These are phyloP conservation scores for Cherax quadricarinatus DNA, from an alignment of 1,140 invertebrate species.

Conservation along the genomic window DNA sequence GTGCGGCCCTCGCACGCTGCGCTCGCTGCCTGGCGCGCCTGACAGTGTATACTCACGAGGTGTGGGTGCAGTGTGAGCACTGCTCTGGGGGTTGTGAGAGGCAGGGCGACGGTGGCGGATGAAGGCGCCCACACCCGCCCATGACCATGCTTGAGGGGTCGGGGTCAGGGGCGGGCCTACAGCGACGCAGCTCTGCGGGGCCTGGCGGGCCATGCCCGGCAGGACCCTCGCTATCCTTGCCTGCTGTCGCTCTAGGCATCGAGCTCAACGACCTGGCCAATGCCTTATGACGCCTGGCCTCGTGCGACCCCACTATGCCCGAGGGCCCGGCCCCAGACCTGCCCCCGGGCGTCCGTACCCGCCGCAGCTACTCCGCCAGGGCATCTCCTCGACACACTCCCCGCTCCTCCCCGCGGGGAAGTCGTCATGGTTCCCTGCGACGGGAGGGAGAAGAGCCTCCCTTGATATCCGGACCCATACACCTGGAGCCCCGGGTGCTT, in stretches of 20 bases:
- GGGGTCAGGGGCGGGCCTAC: constrained; percentile 65
- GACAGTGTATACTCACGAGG: neutral
- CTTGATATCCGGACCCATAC: neutral
- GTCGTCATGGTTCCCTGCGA: constrained; percentile 58
- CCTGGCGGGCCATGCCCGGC: constrained; percentile 49
- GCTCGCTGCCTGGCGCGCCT: constrained; percentile 6
- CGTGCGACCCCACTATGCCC: constrained; percentile 66
- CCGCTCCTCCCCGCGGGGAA: constrained; percentile 47
- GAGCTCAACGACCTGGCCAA: constrained; percentile 71
- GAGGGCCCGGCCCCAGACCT: constrained; percentile 58
- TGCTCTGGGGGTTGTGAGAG: neutral
- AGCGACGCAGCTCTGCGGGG: constrained; percentile 52
- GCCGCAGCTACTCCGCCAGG: constrained; percentile 58
- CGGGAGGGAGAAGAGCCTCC: constrained; percentile 57
- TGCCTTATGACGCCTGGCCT: constrained; percentile 73
- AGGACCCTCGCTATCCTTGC: constrained; percentile 66
- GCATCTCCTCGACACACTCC: constrained; percentile 45
- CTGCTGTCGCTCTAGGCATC: constrained; percentile 70
- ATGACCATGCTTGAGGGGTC: constrained; percentile 70
- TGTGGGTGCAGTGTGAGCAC: neutral
- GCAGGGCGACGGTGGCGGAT: constrained; percentile 47
- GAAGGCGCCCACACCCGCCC: constrained; percentile 48
- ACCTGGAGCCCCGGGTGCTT: constrained; percentile 45
- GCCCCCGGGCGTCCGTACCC: constrained; percentile 53
- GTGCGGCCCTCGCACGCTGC: constrained; percentile 30